phyloP scores from a whole-genome alignment of 2,113 vertebrate species.

The Toxostoma redivivum region DNA sequence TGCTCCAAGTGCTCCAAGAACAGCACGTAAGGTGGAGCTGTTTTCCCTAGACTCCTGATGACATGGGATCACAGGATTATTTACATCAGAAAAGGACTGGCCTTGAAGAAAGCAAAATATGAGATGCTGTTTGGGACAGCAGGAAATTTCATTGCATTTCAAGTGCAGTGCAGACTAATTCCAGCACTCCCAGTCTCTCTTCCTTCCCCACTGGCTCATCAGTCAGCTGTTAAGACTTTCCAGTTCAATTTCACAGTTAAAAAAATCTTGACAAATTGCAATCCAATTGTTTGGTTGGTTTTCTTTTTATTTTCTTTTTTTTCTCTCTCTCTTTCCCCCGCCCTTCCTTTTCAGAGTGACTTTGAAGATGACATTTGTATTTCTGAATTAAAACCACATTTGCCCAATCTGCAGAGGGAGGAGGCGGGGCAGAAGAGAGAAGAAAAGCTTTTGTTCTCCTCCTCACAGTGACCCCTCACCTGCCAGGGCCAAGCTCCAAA shows the following conservation, averaged over 20 bases:
- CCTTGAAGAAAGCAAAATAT: neutral
- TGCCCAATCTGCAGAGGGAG: neutral
- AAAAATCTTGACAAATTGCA: neutral
- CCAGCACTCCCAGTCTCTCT: neutral
- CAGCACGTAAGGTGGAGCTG: neutral
- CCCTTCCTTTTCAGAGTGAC: neutral
- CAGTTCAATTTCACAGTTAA: neutral
- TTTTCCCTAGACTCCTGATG: neutral
- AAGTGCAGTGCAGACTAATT: neutral
- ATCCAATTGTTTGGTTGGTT: neutral
- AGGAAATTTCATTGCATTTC: neutral
- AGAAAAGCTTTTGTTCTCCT: conserved; percentile 61
- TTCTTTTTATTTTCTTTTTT: neutral
- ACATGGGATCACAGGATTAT: neutral
- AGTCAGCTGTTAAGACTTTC: neutral
- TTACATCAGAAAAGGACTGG: neutral
- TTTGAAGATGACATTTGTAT: conserved; percentile 37
- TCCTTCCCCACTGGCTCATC: neutral
- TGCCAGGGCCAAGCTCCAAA: conserved; percentile 37
- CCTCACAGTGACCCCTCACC: neutral
- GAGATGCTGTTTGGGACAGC: neutral
- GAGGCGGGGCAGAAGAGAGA: neutral
- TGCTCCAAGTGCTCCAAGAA: neutral
- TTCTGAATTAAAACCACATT: conserved; percentile 57
- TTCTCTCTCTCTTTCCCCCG: neutral